phyloP scores from a whole-genome alignment of 1,140 invertebrate genomes.

The Drosophila bocki region DNA sequence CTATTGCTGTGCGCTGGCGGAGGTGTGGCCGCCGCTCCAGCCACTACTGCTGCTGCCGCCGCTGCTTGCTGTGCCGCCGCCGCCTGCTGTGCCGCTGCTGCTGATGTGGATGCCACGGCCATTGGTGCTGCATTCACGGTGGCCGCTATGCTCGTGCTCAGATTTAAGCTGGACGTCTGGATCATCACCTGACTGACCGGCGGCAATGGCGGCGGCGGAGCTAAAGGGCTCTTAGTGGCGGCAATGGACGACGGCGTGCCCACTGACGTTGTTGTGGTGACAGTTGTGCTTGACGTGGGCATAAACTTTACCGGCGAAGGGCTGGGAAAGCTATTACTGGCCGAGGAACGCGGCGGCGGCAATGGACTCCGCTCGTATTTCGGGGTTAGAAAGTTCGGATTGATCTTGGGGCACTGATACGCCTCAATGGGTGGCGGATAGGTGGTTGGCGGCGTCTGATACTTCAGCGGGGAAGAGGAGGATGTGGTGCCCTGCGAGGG shows the following conservation, averaged over 20 bases:
- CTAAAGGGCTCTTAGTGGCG: conserved; percentile 20
- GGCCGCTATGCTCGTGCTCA: conserved; percentile 40
- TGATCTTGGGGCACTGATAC: conserved; percentile 83
- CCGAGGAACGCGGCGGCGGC: conserved; percentile 34
- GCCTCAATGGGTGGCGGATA: conserved; percentile 84
- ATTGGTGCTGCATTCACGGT: conserved; percentile 20
- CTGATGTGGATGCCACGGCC: conserved; percentile 59
- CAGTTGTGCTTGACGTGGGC: conserved; percentile 19
- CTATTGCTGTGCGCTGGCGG: conserved; percentile 32
- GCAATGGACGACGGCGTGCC: conserved; percentile 18
- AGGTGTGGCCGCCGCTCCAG: conserved; percentile 31
- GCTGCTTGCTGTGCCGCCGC: conserved; percentile 36
- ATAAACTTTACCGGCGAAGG: conserved; percentile 52
- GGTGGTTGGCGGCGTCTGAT: conserved; percentile 78
- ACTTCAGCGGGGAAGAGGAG: conserved; percentile 71
- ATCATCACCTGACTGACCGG: conserved; percentile 36
- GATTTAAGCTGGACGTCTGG: conserved; percentile 55
- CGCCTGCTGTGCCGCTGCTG: conserved; percentile 54
- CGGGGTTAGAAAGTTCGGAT: conserved; percentile 82
- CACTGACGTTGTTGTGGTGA: neutral
- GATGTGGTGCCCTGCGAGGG: conserved; percentile 55
- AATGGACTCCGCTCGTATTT: conserved; percentile 74
- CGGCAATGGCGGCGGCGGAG: conserved; percentile 25
- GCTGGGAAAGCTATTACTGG: conserved; percentile 48
- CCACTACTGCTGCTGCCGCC: conserved; percentile 16